A percentile compares a stretch with the other conserved stretches of the same genome.
Evolutionary conservation across 2,113 vertebrate species (phyloP).

Genomic region (Microcebus murinus): DNA sequence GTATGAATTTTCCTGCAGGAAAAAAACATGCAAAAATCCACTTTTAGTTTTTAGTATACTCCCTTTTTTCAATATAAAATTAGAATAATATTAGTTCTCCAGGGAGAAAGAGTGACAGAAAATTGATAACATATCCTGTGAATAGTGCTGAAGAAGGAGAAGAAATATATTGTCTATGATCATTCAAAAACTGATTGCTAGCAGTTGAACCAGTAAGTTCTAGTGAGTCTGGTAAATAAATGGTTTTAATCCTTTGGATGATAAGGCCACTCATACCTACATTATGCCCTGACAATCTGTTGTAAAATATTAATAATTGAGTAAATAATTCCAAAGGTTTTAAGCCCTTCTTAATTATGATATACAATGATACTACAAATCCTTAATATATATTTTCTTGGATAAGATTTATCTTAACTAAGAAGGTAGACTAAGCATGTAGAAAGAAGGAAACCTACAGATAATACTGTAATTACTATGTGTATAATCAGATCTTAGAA

Average conservation of each 20-base stretch:
- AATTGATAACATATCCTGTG: neutral
- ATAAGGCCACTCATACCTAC: neutral
- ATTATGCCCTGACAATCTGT: neutral
- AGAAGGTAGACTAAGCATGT: neutral
- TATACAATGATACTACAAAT: neutral
- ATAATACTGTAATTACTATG: conserved; percentile 4
- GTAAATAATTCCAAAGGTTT: neutral
- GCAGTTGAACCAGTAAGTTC: neutral
- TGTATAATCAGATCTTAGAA: neutral
- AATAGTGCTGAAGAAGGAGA: neutral
- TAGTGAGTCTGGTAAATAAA: neutral
- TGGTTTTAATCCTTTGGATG: neutral
- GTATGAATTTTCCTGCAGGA: neutral
- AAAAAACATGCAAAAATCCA: conserved; percentile 2
- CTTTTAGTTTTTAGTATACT: conserved; percentile 9
- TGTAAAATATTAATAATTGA: neutral
- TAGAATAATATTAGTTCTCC: neutral
- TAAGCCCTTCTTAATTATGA: neutral
- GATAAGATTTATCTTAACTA: neutral
- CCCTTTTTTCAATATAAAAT: conserved; percentile 48
- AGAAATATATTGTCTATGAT: neutral
- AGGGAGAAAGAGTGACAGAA: neutral
- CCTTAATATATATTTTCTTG: neutral
- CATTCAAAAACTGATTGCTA: neutral
- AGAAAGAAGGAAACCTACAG: neutral